phyloP scores from a whole-genome alignment of 2,888 invertebrate genomes.

The Mycalesis mineus region DNA sequence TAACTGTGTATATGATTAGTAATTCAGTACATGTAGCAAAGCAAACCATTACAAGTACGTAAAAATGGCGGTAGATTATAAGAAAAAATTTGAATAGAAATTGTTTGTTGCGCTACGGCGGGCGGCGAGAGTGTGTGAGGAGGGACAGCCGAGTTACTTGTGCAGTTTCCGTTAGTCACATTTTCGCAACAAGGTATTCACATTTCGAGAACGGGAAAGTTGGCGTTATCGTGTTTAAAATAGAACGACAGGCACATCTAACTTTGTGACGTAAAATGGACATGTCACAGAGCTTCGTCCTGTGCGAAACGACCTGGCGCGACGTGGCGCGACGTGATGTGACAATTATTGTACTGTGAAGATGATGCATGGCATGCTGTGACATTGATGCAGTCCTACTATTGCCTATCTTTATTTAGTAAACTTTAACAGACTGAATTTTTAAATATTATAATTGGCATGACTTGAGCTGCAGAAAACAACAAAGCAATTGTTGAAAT shows the following conservation, averaged over 20 bases:
- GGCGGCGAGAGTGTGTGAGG: conserved; percentile 40
- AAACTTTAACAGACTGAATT: too few species aligned
- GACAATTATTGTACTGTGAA: neutral
- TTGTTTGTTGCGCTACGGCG: conserved; percentile 36
- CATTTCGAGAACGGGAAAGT: conserved; percentile 77
- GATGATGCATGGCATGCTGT: too few species aligned
- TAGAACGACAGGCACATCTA: conserved; percentile 75
- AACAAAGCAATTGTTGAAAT: too few species aligned
- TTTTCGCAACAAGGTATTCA: conserved; percentile 78
- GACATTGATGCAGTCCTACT: too few species aligned
- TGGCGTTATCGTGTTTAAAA: conserved; percentile 77
- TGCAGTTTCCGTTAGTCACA: conserved; percentile 77
- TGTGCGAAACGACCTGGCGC: neutral
- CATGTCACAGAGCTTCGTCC: conserved; percentile 38
- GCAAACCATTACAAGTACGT: neutral
- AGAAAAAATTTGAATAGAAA: conserved; percentile 53
- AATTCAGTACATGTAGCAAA: neutral
- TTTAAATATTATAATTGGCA: too few species aligned
- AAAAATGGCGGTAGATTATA: conserved; percentile 30
- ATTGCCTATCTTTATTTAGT: too few species aligned
- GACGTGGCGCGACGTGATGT: neutral
- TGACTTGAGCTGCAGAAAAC: too few species aligned
- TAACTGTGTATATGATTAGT: too few species aligned
- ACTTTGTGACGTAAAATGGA: conserved; percentile 76
- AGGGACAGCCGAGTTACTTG: conserved; percentile 72